Percentiles rank a stretch among this genome's conserved stretches.
These are phyloP conservation scores for Pinna nobilis DNA, from an alignment of 1,140 invertebrate species.

Conservation along the genomic window DNA sequence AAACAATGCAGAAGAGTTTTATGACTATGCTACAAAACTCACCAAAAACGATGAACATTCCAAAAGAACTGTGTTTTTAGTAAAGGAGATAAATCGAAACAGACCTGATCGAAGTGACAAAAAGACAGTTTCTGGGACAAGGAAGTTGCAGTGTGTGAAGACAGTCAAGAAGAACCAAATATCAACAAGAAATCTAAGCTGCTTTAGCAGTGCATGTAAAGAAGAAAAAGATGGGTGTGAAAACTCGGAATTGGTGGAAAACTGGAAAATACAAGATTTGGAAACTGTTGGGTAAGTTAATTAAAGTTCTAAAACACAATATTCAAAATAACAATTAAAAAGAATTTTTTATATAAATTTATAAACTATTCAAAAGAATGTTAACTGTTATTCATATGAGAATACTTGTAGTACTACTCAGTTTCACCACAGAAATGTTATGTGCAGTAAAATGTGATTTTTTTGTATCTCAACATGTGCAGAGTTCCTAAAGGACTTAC, in stretches of 20 bases:
- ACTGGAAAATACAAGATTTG: background rate
- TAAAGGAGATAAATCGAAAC: background rate
- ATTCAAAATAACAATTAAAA: background rate
- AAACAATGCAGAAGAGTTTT: slow-evolving; percentile 5
- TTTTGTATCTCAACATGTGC: background rate
- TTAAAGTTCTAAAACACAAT: background rate
- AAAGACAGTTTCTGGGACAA: slow-evolving; percentile 12
- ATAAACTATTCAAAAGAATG: background rate
- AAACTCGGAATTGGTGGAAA: background rate
- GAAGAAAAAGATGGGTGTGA: background rate
- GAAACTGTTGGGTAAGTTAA: background rate
- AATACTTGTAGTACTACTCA: too few species aligned
- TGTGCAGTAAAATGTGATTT: background rate
- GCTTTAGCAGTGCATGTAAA: slow-evolving; percentile 8
- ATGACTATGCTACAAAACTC: background rate
- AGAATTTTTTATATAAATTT: background rate
- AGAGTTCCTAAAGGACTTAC: background rate
- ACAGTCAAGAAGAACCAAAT: background rate
- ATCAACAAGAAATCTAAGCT: slow-evolving; percentile 12
- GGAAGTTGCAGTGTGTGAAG: slow-evolving; percentile 20
- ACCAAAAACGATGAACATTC: slow-evolving; percentile 13
- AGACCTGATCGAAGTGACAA: background rate
- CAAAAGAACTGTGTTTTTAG: slow-evolving; percentile 13
- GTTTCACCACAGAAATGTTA: background rate
- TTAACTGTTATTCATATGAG: background rate